Base-by-base conservation (phyloP, 1,140 invertebrate species). In the Caerostris extrusa region DNA sequence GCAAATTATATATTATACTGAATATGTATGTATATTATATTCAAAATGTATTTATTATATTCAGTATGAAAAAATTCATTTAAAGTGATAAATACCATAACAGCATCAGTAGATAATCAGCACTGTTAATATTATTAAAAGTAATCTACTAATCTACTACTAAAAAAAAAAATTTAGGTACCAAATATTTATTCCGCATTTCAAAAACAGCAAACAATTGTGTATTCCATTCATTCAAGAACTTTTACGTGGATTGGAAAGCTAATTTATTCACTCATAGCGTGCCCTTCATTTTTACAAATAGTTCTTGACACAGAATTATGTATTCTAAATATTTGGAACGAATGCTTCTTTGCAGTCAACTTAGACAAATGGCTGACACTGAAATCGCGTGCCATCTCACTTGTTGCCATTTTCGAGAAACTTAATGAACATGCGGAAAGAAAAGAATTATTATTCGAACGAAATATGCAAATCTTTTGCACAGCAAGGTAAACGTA, bases 351-450 rank as follows among this genome's bases (percentile, higher is more conserved):
- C 69, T 10, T 34, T 12, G 69, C 19, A 77, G 7, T 77, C 34
- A 19, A 5, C 7, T 7, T 50, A 12, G 69, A 77, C 69, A 77
- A 77, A 77, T 53, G 69, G 17, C 19, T 3, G 8, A 10, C 64
- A 12, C 10, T 34, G 69, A 77, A 34, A 77, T 77, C 69, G 69
- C 69, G 69, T 77, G 69, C 69, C 50, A 8, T 53, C 10, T 53
- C 69, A 77, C 69, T 77, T 77, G 69, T 77, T 77, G 69, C 69
- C 69, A 77, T 53, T 77, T 34, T 12, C 19, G 10, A 77, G 19
- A 50, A 50, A 12, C 69, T 53, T 10, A 77, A 77, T 77, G 19
- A 14, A 77, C 34, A 61, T 34, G 5, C 34, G 50, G 50, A 77
- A 77, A 77, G 12, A 3, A 77, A 61, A 61, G 6, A 61, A 61